These are phyloP conservation scores for Atherix ibis DNA, from an alignment of 2,888 invertebrate genomes.

Conservation along the genomic window DNA sequence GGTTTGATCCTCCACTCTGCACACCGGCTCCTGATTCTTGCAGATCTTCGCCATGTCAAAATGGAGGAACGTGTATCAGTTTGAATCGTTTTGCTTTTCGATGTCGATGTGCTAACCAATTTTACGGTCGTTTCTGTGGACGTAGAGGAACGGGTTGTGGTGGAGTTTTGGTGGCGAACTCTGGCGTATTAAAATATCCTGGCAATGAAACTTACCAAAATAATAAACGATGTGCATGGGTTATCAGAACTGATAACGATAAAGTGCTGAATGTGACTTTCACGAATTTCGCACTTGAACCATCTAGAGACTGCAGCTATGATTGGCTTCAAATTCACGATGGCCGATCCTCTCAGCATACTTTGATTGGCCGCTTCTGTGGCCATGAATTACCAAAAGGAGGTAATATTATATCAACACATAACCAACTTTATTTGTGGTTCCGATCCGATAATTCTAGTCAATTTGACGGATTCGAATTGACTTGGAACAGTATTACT, in stretches of 20 bases:
- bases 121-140: conserved; percentile 52
- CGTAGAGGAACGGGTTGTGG: conserved; percentile 43
- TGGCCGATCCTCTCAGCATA: conserved; percentile 54
- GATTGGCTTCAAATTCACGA: conserved; percentile 76
- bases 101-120: conserved; percentile 52
- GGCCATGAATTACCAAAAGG: conserved; percentile 50
- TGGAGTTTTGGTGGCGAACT: conserved; percentile 30
- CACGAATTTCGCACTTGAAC: conserved; percentile 48
- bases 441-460: conserved; percentile 56
- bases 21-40: conserved; percentile 45
- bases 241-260: conserved; percentile 45
- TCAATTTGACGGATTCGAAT: conserved; percentile 49
- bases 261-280: conserved; percentile 69
- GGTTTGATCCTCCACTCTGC: conserved; percentile 42
- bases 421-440: conserved; percentile 61
- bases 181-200: conserved; percentile 51
- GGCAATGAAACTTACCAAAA: conserved; percentile 37
- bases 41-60: conserved; percentile 56
- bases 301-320: conserved; percentile 41
- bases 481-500: conserved; percentile 58
- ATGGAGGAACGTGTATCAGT: conserved; percentile 56
- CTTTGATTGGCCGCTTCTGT: conserved; percentile 65
- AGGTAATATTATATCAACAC: conserved; percentile 56
- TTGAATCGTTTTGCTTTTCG: conserved; percentile 24
- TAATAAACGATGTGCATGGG: conserved; percentile 64